Percentiles rank a stretch among this genome's conserved stretches.
Evolutionary conservation across 2,888 invertebrate species (phyloP).

Genomic region (Thecophora atra): DNA sequence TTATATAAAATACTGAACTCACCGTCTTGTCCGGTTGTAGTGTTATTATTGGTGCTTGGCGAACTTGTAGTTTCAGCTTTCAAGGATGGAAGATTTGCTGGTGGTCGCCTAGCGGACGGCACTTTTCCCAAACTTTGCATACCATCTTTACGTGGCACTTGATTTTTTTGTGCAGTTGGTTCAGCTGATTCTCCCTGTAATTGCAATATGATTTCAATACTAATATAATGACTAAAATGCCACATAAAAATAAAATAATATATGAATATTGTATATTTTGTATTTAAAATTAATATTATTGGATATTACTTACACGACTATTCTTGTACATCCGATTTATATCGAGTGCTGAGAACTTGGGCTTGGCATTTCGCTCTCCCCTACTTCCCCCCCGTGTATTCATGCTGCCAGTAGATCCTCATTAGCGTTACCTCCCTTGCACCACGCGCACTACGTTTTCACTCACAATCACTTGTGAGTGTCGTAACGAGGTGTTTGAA

Average conservation of each 20-base stretch:
- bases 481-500: background rate
- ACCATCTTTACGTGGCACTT: constrained; percentile 97
- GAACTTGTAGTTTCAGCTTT: constrained; percentile 84
- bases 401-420: constrained; percentile 68
- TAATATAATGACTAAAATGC: constrained; percentile 22
- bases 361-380: constrained; percentile 74
- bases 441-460: constrained; percentile 48
- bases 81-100: constrained; percentile 98
- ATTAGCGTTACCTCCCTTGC: constrained; percentile 67
- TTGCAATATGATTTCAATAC: constrained; percentile 38
- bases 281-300: no score
- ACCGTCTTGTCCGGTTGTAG: constrained; percentile 55
- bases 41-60: constrained; percentile 63
- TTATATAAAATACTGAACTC: constrained; percentile 15
- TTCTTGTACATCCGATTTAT: constrained; percentile 96
- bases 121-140: constrained; percentile 99
- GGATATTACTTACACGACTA: constrained; percentile 81
- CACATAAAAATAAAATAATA: no score
- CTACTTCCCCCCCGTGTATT: constrained; percentile 68
- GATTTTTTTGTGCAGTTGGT: constrained; percentile 87
- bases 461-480: constrained; percentile 33
- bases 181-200: constrained; percentile 84
- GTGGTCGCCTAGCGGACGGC: constrained; percentile 96
- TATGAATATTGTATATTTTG: no score
- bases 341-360: constrained; percentile 96